Conservation (phyloP, 2,113 vertebrate genomes). For the Xenus cinereus region DNA sequence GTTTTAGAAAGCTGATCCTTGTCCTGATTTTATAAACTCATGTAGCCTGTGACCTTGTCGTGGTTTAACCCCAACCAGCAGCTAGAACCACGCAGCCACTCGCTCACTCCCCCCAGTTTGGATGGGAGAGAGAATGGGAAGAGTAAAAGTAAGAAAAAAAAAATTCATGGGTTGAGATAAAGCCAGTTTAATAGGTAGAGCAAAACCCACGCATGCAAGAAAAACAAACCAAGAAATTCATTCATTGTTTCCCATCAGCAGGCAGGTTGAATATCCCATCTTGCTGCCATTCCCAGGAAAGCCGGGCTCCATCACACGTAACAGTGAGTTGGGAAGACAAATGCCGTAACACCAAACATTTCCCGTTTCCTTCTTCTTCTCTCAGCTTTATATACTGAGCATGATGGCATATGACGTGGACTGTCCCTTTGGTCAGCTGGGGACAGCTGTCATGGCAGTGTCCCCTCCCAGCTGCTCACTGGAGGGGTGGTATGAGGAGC, state of each 20-base stretch:
- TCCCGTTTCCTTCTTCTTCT: neutral
- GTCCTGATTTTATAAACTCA: neutral
- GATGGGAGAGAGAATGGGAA: neutral
- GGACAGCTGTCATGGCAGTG: neutral
- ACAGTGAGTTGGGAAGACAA: neutral
- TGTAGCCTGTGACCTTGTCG: neutral
- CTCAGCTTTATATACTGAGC: neutral
- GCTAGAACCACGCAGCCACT: neutral
- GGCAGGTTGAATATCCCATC: neutral
- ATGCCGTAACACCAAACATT: neutral
- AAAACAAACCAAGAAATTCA: neutral
- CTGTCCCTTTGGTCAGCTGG: neutral
- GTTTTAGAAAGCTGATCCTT: neutral
- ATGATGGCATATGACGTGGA: neutral
- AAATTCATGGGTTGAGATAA: neutral
- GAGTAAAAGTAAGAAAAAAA: neutral
- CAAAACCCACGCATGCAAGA: neutral
- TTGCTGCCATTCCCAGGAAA: neutral
- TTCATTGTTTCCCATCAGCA: neutral
- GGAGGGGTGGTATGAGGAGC: neutral
- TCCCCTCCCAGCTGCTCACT: neutral
- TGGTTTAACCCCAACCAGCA: neutral
- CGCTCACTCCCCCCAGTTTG: neutral
- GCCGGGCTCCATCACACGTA: neutral
- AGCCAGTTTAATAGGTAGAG: neutral